Evolutionary conservation across 1,140 invertebrate species (phyloP), one percentile per base, ranked within the genome.

Genomic region (Thaumetopoea pityocampa): DNA sequence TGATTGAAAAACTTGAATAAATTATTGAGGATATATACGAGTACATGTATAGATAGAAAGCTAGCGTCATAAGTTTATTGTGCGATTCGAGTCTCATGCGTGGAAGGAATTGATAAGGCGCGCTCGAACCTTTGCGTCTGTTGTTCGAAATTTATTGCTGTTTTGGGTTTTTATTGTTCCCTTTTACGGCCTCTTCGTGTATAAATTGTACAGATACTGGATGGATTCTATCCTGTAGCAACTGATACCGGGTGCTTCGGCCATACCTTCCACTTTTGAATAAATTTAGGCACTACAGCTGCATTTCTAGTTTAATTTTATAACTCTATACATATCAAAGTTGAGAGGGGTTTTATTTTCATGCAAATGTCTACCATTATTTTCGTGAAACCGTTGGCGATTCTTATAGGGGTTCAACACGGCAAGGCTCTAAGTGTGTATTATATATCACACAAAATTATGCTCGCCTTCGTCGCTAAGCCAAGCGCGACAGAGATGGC

Each of bases 101-200:
- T 77, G 71, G 82, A 71, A 69, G 66, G 73, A 79, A 84, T 84
- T 86, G 85, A 86, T 85, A 85, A 85, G 81, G 72, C 71, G 61
- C 65, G 68, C 70, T 77, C 69, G 71, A 85, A 82, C 81, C 82
- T 85, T 85, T 76, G 79, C 77, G 66, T 83, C 82, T 85, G 85
- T 86, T 86, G 82, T 77, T 79, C 59, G 57, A 84, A 85, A 86
- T 86, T 86, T 86, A 86, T 86, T 77, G 74, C 77, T 86, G 85
- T 86, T 86, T 86, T 86, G 81, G 85, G 85, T 85, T 86, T 86
- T 86, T 86, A 86, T 86, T 86, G 85, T 86, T 85, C 74, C 78
- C 76, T 83, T 86, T 86, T 86, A 86, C 76, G 72, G 73, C 78
- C 71, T 81, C 66, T 59, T 68, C 78, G 70, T 78, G 61, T 77